Percentiles rank a stretch among this genome's conserved stretches.
Evolutionary conservation across 1,140 invertebrate species (phyloP).

Genomic region (Vanessa atalanta): DNA sequence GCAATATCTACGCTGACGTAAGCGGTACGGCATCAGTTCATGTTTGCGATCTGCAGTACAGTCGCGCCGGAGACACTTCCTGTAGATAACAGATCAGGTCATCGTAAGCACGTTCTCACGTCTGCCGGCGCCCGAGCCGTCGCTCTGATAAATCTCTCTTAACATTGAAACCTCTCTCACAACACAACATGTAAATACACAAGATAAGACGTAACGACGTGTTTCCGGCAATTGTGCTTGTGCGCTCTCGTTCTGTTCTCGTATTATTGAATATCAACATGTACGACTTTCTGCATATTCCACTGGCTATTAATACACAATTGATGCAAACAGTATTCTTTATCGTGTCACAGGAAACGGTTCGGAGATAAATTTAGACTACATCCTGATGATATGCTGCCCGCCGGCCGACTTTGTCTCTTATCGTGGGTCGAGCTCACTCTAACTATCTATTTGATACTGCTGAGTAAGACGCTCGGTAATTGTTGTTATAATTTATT

Average conservation of each 20-base stretch:
- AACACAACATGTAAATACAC: constrained; percentile 19
- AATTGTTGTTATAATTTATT: constrained; percentile 29
- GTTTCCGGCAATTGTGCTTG: constrained; percentile 35
- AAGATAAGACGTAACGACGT: constrained; percentile 31
- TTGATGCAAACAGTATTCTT: constrained; percentile 54
- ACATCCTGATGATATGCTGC: constrained; percentile 36
- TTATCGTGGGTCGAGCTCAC: constrained; percentile 60
- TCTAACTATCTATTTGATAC: constrained; percentile 52
- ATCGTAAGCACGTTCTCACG: constrained; percentile 58
- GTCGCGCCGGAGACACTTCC: constrained; percentile 62
- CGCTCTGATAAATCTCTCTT: constrained; percentile 24
- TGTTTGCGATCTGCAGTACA: constrained; percentile 58
- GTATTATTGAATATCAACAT: constrained; percentile 8
- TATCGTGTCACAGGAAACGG: constrained; percentile 59
- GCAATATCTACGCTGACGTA: constrained; percentile 41
- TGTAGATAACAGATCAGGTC: constrained; percentile 67
- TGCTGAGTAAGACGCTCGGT: constrained; percentile 43
- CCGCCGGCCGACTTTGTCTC: constrained; percentile 54
- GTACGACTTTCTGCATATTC: constrained; percentile 13
- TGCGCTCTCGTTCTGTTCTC: background rate
- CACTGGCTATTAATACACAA: constrained; percentile 48
- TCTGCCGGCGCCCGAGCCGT: constrained; percentile 35
- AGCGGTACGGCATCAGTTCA: constrained; percentile 51
- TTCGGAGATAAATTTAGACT: constrained; percentile 54
- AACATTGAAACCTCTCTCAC: constrained; percentile 25